These are phyloP conservation scores for Hedya salicella DNA, from an alignment of 2,888 invertebrate species.

Conservation along the genomic window DNA sequence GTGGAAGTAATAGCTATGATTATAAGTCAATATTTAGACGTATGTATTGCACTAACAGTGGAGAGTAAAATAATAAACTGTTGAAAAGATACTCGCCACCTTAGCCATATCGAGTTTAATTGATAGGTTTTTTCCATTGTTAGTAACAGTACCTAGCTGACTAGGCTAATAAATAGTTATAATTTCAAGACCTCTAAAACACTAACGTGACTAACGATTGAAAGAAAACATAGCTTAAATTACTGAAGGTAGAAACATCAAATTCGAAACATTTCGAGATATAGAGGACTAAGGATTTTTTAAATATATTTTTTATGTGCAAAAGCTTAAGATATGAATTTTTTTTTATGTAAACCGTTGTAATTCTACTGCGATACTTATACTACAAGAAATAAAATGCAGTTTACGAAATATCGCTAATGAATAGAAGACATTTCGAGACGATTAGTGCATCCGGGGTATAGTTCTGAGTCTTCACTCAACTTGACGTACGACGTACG, in stretches of 20 bases:
- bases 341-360: not conserved
- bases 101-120: too few species aligned
- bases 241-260: too few species aligned
- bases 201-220: too few species aligned
- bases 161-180: too few species aligned
- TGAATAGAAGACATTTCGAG: constrained; percentile 13
- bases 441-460: constrained; percentile 21
- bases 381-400: not conserved
- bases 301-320: too few species aligned
- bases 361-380: not conserved
- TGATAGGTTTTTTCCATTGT: too few species aligned
- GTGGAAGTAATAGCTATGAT: constrained; percentile 34
- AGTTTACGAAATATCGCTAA: not conserved
- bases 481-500: constrained; percentile 51
- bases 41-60: not conserved
- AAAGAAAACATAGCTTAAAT: too few species aligned
- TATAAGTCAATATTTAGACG: constrained; percentile 30
- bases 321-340: too few species aligned
- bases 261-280: too few species aligned
- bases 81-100: not conserved
- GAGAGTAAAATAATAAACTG: not conserved
- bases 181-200: too few species aligned
- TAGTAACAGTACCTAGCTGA: too few species aligned
- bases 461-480: constrained; percentile 10
- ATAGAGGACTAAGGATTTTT: too few species aligned